Base-by-base conservation (phyloP, 2,888 invertebrate species). In the Gibbula magus region DNA sequence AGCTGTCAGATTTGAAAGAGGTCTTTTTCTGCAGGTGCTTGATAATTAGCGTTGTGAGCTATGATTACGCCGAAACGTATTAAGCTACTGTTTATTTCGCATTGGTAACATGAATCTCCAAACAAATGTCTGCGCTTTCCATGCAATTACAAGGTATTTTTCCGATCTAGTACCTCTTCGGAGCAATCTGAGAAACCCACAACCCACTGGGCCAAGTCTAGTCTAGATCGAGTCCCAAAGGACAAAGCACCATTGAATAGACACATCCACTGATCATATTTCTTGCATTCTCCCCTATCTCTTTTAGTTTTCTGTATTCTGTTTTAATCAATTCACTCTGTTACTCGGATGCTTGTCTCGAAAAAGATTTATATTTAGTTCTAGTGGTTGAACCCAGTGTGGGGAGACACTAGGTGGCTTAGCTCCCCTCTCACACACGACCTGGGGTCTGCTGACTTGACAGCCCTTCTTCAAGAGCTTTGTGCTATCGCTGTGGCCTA, bases 251-350 rank as follows among this genome's bases (percentile, higher is more conserved):
- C 35, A 35, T 70, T 39, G 32, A 70, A 70, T 70, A 20, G 70
- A 70, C 70, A 10, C 35, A 32, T 39, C 32, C 18, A 70, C 39
- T 35, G 70, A 70, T 70, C 70, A 70, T 29, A 39, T 70, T 70
- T 70, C 70, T 70, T 20, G n/a, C 70, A 70, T 70, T 70, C 70
- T 35, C 35, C 35, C 35, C 32, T 70, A 39, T 70, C 70, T 70
- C 39, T 29, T 35, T 25, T 35, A 32, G 29, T 35, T 70, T 39
- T 70, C 70, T 35, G 35, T 29, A 70, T 70, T 70, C 70, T 70
- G 39, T 70, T 70, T 70, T 70, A 70, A 70, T 70, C 70, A 70
- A 39, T 70, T 70, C 70, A 70, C 70, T 35, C 70, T 39, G 70
- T 32, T 35, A 35, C 70, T 70, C 29, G 32, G 70, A 70, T n/a